Conservation (phyloP, 2,888 invertebrate genomes). For the Drosophila eohydei region DNA sequence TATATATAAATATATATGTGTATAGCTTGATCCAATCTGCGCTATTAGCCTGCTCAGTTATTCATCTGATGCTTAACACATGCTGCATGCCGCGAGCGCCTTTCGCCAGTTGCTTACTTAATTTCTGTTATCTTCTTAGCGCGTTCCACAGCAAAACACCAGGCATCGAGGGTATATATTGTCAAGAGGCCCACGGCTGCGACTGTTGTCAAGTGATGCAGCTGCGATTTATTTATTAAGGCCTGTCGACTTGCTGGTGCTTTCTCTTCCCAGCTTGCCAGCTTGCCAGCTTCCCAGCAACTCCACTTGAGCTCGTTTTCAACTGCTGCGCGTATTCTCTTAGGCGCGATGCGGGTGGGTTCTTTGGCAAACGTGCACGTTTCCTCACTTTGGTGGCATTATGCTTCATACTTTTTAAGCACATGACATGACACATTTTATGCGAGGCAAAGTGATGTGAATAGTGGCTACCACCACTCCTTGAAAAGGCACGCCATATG, state of each 20-base stretch:
- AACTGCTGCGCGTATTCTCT: conserved; percentile 38
- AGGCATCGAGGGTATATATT: conserved; percentile 53
- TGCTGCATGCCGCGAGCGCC: conserved; percentile 17
- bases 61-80: conserved; percentile 44
- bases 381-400: conserved; percentile 52
- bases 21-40: conserved; percentile 36
- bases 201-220: conserved; percentile 59
- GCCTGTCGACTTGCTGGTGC: conserved; percentile 28
- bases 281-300: conserved; percentile 14
- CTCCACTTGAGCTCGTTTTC: conserved; percentile 46
- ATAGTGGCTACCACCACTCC: conserved; percentile 44
- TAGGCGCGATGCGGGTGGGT: conserved; percentile 5
- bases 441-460: conserved; percentile 58
- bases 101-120: conserved; percentile 34
- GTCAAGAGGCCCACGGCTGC: conserved; percentile 45
- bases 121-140: conserved; percentile 61
- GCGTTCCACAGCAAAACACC: conserved; percentile 70
- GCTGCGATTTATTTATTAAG: conserved; percentile 76
- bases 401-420: conserved; percentile 63
- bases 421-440: conserved; percentile 71
- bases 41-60: conserved; percentile 49
- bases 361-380: conserved; percentile 44
- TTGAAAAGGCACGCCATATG: conserved; percentile 14
- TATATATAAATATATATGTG: background rate
- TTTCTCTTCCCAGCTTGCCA: background rate